These are phyloP conservation scores for Pterostichus niger DNA, from an alignment of 2,888 invertebrate species.

Conservation along the genomic window DNA sequence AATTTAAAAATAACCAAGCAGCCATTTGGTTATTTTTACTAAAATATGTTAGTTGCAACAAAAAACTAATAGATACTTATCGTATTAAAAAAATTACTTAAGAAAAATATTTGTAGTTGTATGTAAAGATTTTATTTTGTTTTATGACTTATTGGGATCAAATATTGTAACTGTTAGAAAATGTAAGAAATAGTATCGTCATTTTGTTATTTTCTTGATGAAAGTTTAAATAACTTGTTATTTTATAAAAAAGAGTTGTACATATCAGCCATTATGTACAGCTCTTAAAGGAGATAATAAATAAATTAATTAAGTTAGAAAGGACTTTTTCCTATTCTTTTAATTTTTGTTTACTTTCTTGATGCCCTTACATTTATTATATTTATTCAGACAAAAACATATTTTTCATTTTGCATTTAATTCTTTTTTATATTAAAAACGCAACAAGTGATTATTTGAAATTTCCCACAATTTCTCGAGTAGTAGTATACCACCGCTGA, in stretches of 20 bases:
- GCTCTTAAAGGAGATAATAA: conserved; percentile 82
- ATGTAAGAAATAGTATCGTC: conserved; percentile 17
- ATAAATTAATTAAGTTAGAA: conserved; percentile 36
- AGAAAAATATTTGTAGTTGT: conserved; percentile 12
- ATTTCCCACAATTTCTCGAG: not conserved
- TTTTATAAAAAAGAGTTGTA: conserved; percentile 70
- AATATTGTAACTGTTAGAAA: conserved; percentile 7
- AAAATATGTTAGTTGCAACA: not conserved
- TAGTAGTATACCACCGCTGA: not conserved
- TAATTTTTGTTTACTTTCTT: not conserved
- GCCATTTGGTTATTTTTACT: conserved; percentile 74
- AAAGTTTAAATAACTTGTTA: conserved; percentile 62
- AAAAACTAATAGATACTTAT: conserved; percentile 36
- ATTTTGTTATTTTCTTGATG: conserved; percentile 42
- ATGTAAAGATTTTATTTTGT: conserved; percentile 20
- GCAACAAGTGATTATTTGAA: not conserved
- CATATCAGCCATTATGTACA: conserved; percentile 81
- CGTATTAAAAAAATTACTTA: conserved; percentile 18
- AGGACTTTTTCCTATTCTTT: not conserved
- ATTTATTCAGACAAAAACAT: no score
- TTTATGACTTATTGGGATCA: conserved; percentile 16
- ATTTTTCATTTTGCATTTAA: no score
- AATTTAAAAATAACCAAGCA: conserved; percentile 72
- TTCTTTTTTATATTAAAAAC: not conserved
- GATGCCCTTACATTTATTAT: no score